phyloP scores from a whole-genome alignment of 2,888 invertebrate genomes.

The Lasioglossum zephyrum region DNA sequence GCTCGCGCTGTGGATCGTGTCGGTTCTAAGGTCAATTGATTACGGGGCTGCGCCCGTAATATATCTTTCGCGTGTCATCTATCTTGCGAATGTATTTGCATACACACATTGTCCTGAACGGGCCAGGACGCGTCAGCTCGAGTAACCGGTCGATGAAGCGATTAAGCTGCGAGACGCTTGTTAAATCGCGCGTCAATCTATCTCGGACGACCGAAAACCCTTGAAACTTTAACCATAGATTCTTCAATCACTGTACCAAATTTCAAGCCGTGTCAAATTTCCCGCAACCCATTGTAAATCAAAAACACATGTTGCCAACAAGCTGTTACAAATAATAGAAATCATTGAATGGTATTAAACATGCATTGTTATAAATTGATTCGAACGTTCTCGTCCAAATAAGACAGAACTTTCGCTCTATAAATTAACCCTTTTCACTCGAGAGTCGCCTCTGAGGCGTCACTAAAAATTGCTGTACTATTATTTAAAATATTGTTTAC shows the following conservation, averaged over 20 bases:
- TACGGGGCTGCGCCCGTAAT: constrained; percentile 30
- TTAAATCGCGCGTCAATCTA: constrained; percentile 52
- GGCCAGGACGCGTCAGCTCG: constrained; percentile 30
- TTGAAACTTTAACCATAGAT: background rate
- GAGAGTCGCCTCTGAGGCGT: no score
- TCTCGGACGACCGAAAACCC: background rate
- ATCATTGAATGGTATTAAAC: no score
- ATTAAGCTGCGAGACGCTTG: constrained; percentile 52
- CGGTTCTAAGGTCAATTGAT: constrained; percentile 54
- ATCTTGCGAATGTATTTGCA: constrained; percentile 62
- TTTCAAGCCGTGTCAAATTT: background rate
- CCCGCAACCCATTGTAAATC: background rate
- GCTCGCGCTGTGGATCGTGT: constrained; percentile 5
- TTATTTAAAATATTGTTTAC: no score
- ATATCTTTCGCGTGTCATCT: constrained; percentile 62
- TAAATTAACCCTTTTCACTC: no score
- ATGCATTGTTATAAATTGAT: no score
- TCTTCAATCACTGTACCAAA: background rate
- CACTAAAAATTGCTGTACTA: no score
- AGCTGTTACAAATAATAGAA: no score
- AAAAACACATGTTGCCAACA: no score
- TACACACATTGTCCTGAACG: constrained; percentile 48
- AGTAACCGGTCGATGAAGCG: constrained; percentile 51
- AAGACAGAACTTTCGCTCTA: no score
- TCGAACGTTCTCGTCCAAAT: no score